Base-by-base conservation (phyloP, 2,113 vertebrate genomes). In the Fregata magnificens region DNA sequence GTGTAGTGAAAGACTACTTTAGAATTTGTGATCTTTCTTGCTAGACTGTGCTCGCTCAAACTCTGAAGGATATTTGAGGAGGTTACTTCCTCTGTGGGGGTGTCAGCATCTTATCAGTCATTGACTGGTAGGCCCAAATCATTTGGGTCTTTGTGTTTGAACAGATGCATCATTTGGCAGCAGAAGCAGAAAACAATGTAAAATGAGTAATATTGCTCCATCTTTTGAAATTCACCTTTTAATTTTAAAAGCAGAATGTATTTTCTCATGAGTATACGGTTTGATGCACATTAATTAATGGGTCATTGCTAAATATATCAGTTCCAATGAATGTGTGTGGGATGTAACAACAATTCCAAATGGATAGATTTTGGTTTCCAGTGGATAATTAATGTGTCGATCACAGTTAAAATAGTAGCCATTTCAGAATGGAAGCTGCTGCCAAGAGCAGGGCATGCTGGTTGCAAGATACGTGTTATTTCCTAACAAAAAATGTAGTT, bases 381-480 rank as follows among this genome's bases (percentile, higher is more conserved):
- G 44, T 63, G 42, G 32, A 32, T 76, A 52, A 44, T 85, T 50
- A 45, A 49, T 7, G 5, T 84, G 50, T 34, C 72, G 40, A 65
- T 72, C 32, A 36, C 0, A 2, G 25, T 71, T 49, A 42, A 76
- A 50, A 52, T 21, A 50, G 50, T 20, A 67, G 29, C 29, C 0
- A 2, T 69, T 80, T 80, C 53, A 44, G 58, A 90, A 29, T 34
- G 44, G 62, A 73, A 86, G 28, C 45, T 73, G 63, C 72, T 73
- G 71, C 38, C n/a, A 53, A 44, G 66, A 65, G n/a, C 26, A 70
- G 17, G 25, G 25, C 16, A 1, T 34, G 49, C 40, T 86, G 36
- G 4, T n/a, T 65, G 13, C 34, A 71, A 14, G 36, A 17, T 55
- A 13, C 0, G 4, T 13, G 0, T 53, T 80, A 55, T 6, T 42